These are phyloP conservation scores for Chironomus tentans DNA, from an alignment of 2,888 invertebrate species.

Conservation along the genomic window DNA sequence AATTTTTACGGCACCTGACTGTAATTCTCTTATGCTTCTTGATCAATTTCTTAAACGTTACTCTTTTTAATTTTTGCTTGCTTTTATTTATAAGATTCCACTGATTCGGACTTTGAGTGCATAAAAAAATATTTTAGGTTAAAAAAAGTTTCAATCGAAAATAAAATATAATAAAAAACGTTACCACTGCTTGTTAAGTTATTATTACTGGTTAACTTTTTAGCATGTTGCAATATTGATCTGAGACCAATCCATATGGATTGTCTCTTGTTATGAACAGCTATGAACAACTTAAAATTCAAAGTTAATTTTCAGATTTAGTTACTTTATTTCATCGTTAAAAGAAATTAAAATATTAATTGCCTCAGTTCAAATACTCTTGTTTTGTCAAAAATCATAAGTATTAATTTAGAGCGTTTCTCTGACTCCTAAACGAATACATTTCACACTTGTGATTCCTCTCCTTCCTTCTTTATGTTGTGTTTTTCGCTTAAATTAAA, in stretches of 20 bases:
- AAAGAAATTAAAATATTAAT: no score
- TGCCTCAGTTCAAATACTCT: no score
- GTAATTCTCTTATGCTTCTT: neutral
- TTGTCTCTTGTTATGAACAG: neutral
- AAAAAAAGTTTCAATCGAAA: neutral
- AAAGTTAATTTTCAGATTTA: no score
- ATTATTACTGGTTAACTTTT: constrained; percentile 13
- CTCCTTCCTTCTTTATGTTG: neutral
- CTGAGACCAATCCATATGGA: no score
- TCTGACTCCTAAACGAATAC: neutral
- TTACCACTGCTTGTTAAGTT: constrained; percentile 24
- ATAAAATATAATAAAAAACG: constrained; percentile 7
- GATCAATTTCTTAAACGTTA: constrained; percentile 14
- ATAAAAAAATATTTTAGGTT: neutral
- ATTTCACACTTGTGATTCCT: no score
- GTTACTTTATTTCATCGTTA: no score
- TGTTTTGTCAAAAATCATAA: no score
- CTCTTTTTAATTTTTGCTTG: neutral
- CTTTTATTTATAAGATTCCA: constrained; percentile 19
- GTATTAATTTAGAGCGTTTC: neutral
- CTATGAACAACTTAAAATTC: no score
- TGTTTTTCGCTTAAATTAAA: constrained; percentile 24
- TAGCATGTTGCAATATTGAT: neutral
- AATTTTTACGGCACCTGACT: neutral
- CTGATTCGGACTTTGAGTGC: no score